Base-by-base conservation (phyloP, 2,113 vertebrate species). In the Ondatra zibethicus region DNA sequence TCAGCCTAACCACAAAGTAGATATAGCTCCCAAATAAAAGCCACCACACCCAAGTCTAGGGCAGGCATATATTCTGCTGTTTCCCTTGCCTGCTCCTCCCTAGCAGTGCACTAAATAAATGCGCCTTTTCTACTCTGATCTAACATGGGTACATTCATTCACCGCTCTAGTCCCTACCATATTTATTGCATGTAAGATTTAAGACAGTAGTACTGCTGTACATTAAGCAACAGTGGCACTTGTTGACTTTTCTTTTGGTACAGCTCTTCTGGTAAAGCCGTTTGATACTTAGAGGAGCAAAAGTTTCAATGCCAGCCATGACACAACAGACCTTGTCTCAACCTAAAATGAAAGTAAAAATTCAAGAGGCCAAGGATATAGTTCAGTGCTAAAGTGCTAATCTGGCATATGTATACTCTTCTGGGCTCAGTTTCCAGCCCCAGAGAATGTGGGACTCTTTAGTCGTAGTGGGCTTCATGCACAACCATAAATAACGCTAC, bases 131-230 rank as follows among this genome's bases (percentile, higher is more conserved):
- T 89, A 21, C 68, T 73, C 14, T 89, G 23, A 36, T 72, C 7
- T 58, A 16, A 75, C 14, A 21, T 73, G 50, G 50, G 8, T 88
- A 50, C 58, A 73, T 42, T 29, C 13, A 73, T 50, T 88, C 7
- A 88, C 33, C 52, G 36, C 33, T 72, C 33, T 39, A 72, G 47
- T 52, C 86, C 45, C 31, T 52, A 70, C 65, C 33, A 52, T n/a
- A 72, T 93, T 27, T 80, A 47, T 92, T 81, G 29, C 5, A 29
- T 78, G 47, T 86, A 76, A 82, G 80, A 81, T 61, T 96, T 61
- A 89, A 70, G 8, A 72, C 81, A 70, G 72, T 5, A 91, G 23
- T 50, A 50, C 78, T 85, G 65, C 61, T 50, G 25, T 72, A 89
- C 80, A 39, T 21, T 93, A 78, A 89, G 84, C 47, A 88, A 63